Conservation (phyloP, 1,140 invertebrate species). For the Drosophila ogumai region DNA sequence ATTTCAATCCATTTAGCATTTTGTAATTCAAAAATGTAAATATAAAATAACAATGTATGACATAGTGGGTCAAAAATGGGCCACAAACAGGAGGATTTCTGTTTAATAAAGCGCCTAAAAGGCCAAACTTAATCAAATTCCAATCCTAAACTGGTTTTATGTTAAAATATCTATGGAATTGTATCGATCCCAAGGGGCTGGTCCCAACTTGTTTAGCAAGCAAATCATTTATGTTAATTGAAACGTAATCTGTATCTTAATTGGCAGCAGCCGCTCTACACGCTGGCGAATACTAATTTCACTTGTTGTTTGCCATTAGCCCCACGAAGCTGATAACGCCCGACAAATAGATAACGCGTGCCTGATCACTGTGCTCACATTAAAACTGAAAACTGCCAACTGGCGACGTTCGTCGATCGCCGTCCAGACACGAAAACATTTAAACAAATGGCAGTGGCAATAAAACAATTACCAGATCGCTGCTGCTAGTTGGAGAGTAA, state of each 20-base stretch:
- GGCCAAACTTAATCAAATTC: neutral
- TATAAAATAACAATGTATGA: no score
- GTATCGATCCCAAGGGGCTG: slow-evolving; percentile 21
- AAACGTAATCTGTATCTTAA: slow-evolving; percentile 53
- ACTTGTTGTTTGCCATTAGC: slow-evolving; percentile 46
- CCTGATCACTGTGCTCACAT: slow-evolving; percentile 15
- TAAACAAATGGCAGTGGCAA: slow-evolving; percentile 28
- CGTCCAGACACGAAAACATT: slow-evolving; percentile 23
- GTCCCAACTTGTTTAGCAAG: slow-evolving; percentile 35
- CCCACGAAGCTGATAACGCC: slow-evolving; percentile 48
- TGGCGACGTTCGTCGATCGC: neutral
- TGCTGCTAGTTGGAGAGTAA: slow-evolving; percentile 13
- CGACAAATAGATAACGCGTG: slow-evolving; percentile 60
- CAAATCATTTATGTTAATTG: slow-evolving; percentile 48
- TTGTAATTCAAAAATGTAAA: neutral
- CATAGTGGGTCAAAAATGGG: neutral
- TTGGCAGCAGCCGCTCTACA: slow-evolving; percentile 18
- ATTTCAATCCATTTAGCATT: neutral
- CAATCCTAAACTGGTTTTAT: slow-evolving; percentile 21
- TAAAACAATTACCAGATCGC: slow-evolving; percentile 38
- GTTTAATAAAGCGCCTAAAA: neutral
- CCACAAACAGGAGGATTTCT: neutral
- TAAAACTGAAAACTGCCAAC: slow-evolving; percentile 9
- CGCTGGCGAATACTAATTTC: slow-evolving; percentile 40
- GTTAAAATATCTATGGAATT: neutral